Percentiles rank a stretch among this genome's conserved stretches.
phyloP scores from a whole-genome alignment of 1,140 invertebrate genomes.

The Drosophila orosa region DNA sequence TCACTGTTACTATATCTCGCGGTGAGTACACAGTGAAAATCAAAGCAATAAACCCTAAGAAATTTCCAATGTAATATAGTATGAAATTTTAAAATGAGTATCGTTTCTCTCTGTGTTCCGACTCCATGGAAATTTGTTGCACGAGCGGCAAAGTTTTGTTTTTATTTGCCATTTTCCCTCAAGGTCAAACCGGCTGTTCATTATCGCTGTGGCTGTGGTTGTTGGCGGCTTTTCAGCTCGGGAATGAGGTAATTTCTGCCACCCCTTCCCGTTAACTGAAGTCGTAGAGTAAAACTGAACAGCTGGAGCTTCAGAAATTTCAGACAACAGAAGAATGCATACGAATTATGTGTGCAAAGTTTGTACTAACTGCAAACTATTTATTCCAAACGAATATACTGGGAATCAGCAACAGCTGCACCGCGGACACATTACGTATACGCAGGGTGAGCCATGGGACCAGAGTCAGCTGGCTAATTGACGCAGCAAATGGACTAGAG shows the following conservation, averaged over 20 bases:
- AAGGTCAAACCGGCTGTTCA: conserved; percentile 67
- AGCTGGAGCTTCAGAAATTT: conserved; percentile 13
- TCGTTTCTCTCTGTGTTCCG: conserved; percentile 15
- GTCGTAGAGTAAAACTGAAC: conserved; percentile 12
- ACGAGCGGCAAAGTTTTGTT: conserved; percentile 39
- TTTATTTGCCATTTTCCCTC: conserved; percentile 50
- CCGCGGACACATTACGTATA: conserved; percentile 61
- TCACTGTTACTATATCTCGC: conserved; percentile 20
- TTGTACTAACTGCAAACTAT: neutral
- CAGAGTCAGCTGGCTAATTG: conserved; percentile 62
- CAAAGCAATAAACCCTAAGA: neutral
- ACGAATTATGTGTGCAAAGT: conserved; percentile 1
- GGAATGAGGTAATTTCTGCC: conserved; percentile 1
- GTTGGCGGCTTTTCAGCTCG: neutral
- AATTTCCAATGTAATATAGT: neutral
- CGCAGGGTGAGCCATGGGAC: conserved; percentile 44
- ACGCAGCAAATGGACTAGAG: conserved; percentile 24
- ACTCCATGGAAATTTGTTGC: conserved; percentile 54
- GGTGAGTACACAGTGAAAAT: conserved; percentile 13
- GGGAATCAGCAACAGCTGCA: conserved; percentile 33
- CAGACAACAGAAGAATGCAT: conserved; percentile 1
- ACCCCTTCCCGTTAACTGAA: conserved; percentile 22
- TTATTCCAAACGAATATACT: neutral
- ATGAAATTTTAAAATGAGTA: neutral
- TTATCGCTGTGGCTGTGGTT: conserved; percentile 56